Evolutionary conservation across 2,113 vertebrate genomes (phyloP), one percentile per base, ranked within the genome.

Genomic region (Todiramphus chloris): DNA sequence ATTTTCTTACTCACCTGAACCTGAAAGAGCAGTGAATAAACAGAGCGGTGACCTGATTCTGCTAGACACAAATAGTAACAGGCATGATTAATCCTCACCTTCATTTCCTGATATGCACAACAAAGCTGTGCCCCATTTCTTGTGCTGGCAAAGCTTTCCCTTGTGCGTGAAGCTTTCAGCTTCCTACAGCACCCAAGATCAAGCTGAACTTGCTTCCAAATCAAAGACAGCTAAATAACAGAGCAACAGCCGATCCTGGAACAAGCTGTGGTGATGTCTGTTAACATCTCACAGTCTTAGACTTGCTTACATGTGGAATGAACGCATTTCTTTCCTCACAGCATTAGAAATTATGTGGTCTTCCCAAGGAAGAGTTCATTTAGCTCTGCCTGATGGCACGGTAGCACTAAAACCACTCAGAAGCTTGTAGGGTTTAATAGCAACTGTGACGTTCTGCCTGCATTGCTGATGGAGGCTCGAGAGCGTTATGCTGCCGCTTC

Each of bases 11-110:
- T 86, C 18, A 67, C 43, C 63, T 74, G 53, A 48, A 35, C 31
- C 27, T 41, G 48, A 90, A 86, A 81, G 51, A 77, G 6, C 70
- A 69, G 19, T 39, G 62, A 82, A 84, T 66, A 94, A 91, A 66
- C 51, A 89, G 27, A 85, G 69, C 30, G 78, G 44, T 91, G 74
- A 80, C 37, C 75, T 84, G 66, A 60, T 95, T 94, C 87, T 94
- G 51, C 68, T 87, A 37, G 35, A 41, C 30, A 48, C 30, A 72
- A 83, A 68, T 50, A 92, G 60, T 83, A 83, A 55, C 27, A 86
- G 55, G 25, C 48, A 46, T 48, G 48, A 66, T 67, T 93, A 87
- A 88, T 73, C 44, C 27, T 64, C 41, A 90, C 83, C 66, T 92
- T 70, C 7, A 25, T 53, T 55, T 70, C 41, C 31, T 83, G 41